phyloP scores from a whole-genome alignment of 1,140 invertebrate species.

The Drosophila micromelanica region DNA sequence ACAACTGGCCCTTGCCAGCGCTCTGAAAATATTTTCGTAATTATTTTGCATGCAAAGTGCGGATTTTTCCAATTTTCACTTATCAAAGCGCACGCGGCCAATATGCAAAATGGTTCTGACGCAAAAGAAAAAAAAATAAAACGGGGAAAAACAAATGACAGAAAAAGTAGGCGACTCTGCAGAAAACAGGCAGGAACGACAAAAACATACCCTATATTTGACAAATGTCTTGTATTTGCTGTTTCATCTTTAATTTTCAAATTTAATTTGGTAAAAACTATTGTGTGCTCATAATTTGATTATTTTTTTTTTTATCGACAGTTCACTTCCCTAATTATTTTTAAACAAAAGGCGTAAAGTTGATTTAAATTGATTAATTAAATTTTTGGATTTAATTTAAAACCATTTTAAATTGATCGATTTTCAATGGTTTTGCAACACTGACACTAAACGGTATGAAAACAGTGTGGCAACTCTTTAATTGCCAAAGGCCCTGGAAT shows the following conservation, averaged over 20 bases:
- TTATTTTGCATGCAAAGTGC: constrained; percentile 82
- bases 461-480: background rate
- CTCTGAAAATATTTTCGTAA: constrained; percentile 78
- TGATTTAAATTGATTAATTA: too few species aligned
- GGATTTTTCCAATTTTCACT: constrained; percentile 83
- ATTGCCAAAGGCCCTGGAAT: constrained; percentile 27
- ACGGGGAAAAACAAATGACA: constrained; percentile 6
- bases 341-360: too few species aligned
- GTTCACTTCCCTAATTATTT: background rate
- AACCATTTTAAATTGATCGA: too few species aligned
- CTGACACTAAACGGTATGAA: constrained; percentile 4
- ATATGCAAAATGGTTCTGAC: constrained; percentile 63
- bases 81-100: constrained; percentile 79
- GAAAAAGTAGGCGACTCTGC: constrained; percentile 14
- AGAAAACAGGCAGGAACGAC: background rate
- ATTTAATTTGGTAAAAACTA: too few species aligned
- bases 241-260: too few species aligned
- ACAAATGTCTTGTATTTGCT: too few species aligned
- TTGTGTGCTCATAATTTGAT: background rate
- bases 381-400: too few species aligned
- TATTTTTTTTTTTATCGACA: background rate
- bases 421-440: background rate
- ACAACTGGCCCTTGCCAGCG: constrained; percentile 21
- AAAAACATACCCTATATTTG: background rate
- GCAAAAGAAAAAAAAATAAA: background rate